These are phyloP conservation scores for Scaptomyza parva DNA, from an alignment of 2,888 invertebrate species.

Conservation along the genomic window DNA sequence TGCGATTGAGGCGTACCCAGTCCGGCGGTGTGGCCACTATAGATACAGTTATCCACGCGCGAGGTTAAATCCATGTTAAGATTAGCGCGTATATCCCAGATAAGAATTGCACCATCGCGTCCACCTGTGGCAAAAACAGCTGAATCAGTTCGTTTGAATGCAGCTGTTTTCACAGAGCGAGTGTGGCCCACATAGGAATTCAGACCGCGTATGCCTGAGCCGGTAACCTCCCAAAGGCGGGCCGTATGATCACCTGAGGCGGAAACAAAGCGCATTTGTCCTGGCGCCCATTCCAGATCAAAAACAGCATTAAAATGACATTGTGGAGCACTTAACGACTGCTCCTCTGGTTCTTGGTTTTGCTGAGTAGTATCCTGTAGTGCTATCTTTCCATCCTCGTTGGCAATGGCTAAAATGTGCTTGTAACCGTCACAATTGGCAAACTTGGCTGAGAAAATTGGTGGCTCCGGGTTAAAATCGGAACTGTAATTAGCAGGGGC, in stretches of 20 bases:
- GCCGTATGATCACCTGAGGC: slow-evolving; percentile 94
- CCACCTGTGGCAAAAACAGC: slow-evolving; percentile 95
- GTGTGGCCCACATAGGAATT: slow-evolving; percentile 91
- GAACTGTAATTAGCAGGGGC: slow-evolving; percentile 85
- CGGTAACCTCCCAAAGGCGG: slow-evolving; percentile 90
- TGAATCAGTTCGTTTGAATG: slow-evolving; percentile 89
- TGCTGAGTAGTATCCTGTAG: slow-evolving; percentile 86
- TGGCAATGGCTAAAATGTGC: slow-evolving; percentile 92
- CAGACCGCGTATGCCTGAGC: slow-evolving; percentile 85
- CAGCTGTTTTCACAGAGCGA: slow-evolving; percentile 92
- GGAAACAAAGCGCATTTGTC: slow-evolving; percentile 91
- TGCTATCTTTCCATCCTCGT: slow-evolving; percentile 91
- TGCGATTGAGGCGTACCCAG: slow-evolving; percentile 86
- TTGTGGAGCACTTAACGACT: slow-evolving; percentile 86
- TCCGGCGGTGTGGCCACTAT: slow-evolving; percentile 83
- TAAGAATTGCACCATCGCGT: slow-evolving; percentile 93
- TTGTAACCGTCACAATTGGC: slow-evolving; percentile 88
- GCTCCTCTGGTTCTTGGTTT: slow-evolving; percentile 83
- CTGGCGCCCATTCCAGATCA: slow-evolving; percentile 94
- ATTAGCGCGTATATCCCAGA: slow-evolving; percentile 92
- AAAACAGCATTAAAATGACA: slow-evolving; percentile 95
- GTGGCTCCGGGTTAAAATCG: slow-evolving; percentile 88
- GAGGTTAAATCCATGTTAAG: slow-evolving; percentile 85
- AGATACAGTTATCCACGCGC: slow-evolving; percentile 90
- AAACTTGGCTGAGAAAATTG: slow-evolving; percentile 93